Base-by-base conservation (phyloP, 1,140 invertebrate genomes). In the Aricia agestis region DNA sequence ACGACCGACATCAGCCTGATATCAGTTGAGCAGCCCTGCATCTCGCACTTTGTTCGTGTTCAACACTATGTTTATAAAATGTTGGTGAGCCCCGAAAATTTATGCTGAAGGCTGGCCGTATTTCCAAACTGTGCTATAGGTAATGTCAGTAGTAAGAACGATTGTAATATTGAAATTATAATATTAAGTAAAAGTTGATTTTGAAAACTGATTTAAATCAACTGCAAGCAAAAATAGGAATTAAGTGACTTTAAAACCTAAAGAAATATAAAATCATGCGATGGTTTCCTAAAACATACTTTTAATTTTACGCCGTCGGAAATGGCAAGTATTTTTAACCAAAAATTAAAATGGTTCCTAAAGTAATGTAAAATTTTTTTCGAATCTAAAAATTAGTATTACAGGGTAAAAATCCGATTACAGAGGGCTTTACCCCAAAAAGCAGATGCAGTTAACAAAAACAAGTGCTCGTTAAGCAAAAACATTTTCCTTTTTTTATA, bases 1-100 rank as follows among this genome's bases (percentile, higher is more conserved):
- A 88, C 82, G 81, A 84, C 81, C 82, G 81, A 82, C 81, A 77
- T 85, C 82, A 79, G 81, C 79, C 79, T 82, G 78, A 80, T 84
- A 85, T 85, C 85, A 79, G 76, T 71, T 74, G 59, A 74, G 72
- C 79, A 76, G 45, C 79, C 79, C 79, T 82, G 73, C 74, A 74
- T 74, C 76, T 75, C 73, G 72, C 74, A 81, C 74, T 76, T 76
- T 75, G 75, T 75, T 75, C 77, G 74, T 76, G 77, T 69, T 68
- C 72, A 72, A 71, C 67, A 71, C 67, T 58, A 45, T 59, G 31
- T 68, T 31, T 67, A 66, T 58, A 19, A 52, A 52, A 67, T 63
- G 19, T 13, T 25, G 17, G 31, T 67, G 52, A 31, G n/a, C 68
- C 19, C 59, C 17, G 19, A 63, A 63, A 63, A 42, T 65, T 45